Evolutionary conservation across 1,140 invertebrate species (phyloP), one percentile per base, ranked within the genome.

Genomic region (Amphibalanus amphitrite): DNA sequence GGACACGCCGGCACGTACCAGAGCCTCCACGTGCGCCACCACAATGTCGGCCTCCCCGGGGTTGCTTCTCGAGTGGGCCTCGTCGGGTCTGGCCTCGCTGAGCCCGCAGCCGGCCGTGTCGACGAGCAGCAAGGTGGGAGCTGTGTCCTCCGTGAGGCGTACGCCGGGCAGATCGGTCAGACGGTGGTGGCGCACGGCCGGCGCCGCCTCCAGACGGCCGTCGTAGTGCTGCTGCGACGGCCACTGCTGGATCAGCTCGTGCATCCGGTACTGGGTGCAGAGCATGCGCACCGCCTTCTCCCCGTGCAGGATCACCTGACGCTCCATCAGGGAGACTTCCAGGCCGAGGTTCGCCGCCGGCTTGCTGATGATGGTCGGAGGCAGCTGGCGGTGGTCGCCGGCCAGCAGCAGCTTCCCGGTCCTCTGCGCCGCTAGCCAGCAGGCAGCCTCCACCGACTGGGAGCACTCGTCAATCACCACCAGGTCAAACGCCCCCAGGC

Each of bases 381-480:
- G 85, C 4, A 87, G 77, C 76, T 87, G 86, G 33, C 82, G 78
- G 70, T 85, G 85, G 75, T 87, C 86, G 38, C 86, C 86, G 74
- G 85, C 85, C 73, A 87, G 76, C 47, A 87, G 77, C 71, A 83
- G 80, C 75, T 83, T 82, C 59, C 77, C 77, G 28, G 79, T 82
- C 70, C 77, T 77, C 47, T 82, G 75, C 29, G 86, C 75, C 3
- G 84, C 81, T 69, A 86, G 82, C 85, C 85, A 87, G 77, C 84
- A 86, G 4, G 85, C 82, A 47, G 83, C 83, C 80, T 87, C 86
- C 71, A 73, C 28, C 69, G 82, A 82, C 78, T 84, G 83, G n/a
- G 85, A 86, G 75, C 84, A 85, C 78, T 87, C 86, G 76, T 87
- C 86, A 75, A 87, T 84, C 40, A 87, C 80, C 4, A 82, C 79